Evolutionary conservation across 2,113 vertebrate genomes (phyloP).

Genomic region (Ceyx margarethae): DNA sequence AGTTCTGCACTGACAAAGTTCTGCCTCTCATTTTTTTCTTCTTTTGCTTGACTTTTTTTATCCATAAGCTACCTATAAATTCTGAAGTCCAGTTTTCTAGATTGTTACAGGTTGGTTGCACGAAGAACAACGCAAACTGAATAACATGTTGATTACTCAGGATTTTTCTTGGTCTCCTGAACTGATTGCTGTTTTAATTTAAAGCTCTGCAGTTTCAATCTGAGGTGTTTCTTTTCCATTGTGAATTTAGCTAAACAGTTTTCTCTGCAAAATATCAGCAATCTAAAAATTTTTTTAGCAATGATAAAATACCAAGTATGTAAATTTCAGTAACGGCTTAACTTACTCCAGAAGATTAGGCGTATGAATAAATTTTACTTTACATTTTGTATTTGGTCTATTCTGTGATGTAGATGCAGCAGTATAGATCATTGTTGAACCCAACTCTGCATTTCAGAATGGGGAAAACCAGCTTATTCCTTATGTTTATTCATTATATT

Average conservation of each 20-base stretch:
- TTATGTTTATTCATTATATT: background rate
- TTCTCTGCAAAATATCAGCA: background rate
- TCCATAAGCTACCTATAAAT: background rate
- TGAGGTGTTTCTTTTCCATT: background rate
- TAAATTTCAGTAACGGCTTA: background rate
- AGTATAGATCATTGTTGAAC: background rate
- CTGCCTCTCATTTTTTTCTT: accelerated
- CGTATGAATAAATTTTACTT: background rate
- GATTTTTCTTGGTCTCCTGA: background rate
- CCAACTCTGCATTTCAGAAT: background rate
- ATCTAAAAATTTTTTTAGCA: background rate
- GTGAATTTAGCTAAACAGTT: background rate
- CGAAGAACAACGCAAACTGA: background rate
- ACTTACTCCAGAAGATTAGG: background rate
- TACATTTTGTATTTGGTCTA: background rate
- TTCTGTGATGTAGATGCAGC: background rate
- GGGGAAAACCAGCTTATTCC: background rate
- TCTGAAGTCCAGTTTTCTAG: background rate
- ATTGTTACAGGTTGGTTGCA: background rate
- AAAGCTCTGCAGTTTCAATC: background rate
- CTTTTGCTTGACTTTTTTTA: background rate
- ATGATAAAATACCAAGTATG: background rate
- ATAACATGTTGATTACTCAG: background rate
- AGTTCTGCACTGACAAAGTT: background rate
- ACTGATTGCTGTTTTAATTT: background rate